Evolutionary conservation across 2,113 vertebrate genomes (phyloP).

Genomic region (Marmota flaviventris): DNA sequence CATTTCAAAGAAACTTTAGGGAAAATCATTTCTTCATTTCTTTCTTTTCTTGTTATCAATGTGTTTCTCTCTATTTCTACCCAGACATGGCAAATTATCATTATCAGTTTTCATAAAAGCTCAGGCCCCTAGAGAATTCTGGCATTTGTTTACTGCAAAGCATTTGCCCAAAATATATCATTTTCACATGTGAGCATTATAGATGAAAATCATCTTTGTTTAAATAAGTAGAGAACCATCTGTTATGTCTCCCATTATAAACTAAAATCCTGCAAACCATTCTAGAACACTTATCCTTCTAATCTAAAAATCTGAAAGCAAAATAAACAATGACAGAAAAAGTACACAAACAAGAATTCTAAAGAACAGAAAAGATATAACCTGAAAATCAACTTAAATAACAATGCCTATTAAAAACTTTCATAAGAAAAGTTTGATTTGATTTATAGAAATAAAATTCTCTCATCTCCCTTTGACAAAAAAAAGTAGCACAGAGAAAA

Average conservation of each 20-base stretch:
- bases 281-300: conserved; percentile 14
- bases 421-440: not conserved
- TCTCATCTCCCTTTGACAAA: not conserved
- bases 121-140: not conserved
- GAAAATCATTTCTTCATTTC: conserved; percentile 17
- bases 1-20: not conserved
- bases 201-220: accelerated
- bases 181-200: conserved; percentile 13
- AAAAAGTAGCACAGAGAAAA: not conserved
- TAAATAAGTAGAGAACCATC: conserved; percentile 51
- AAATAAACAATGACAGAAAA: not conserved
- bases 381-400: not conserved
- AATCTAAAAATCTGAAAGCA: conserved; percentile 45
- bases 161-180: conserved; percentile 52
- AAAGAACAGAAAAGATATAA: conserved; percentile 47
- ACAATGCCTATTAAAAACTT: not conserved
- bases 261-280: not conserved
- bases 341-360: conserved; percentile 60
- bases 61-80: not conserved
- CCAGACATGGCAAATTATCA: conserved; percentile 50
- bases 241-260: not conserved
- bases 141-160: not conserved
- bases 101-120: conserved; percentile 15
- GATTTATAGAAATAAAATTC: not conserved
- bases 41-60: conserved; percentile 34